Conservation (phyloP, 2,797 vertebrate species). For the Okamejei kenojei region DNA sequence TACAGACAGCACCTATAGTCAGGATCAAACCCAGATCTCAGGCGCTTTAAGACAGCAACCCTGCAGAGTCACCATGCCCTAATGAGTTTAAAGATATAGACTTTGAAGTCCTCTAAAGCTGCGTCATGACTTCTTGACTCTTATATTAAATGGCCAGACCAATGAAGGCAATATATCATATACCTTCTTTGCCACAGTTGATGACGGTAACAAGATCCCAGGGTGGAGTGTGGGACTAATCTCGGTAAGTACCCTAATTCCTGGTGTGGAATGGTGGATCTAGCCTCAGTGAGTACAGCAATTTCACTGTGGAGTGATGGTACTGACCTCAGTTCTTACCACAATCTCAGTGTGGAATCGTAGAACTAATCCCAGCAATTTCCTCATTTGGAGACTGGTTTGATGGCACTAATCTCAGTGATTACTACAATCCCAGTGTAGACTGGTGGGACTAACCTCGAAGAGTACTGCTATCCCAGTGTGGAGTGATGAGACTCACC, state of each 20-base stretch:
- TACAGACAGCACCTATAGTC: too few relatives aligned
- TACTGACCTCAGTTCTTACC: too few relatives aligned
- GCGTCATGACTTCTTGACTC: too few relatives aligned
- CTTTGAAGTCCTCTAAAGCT: too few relatives aligned
- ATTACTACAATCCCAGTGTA: neutral
- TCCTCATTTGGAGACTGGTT: slow-evolving; percentile 44
- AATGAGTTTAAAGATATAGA: too few relatives aligned
- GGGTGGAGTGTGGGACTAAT: neutral
- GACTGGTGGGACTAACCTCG: neutral
- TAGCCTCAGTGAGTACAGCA: neutral
- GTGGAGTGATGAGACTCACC: slow-evolving; percentile 8
- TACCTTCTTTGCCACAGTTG: too few relatives aligned
- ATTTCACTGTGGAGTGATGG: neutral
- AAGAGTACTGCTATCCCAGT: slow-evolving; percentile 44
- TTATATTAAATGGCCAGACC: too few relatives aligned
- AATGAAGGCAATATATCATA: too few relatives aligned
- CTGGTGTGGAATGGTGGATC: neutral
- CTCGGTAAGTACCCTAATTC: neutral
- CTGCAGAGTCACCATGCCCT: too few relatives aligned
- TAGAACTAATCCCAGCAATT: neutral
- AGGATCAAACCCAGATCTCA: too few relatives aligned
- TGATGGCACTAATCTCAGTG: neutral
- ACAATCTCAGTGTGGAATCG: slow-evolving; percentile 41
- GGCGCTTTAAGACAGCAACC: too few relatives aligned
- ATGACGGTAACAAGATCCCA: neutral